phyloP scores from a whole-genome alignment of 2,797 vertebrate genomes.

The Monodelphis domestica region DNA sequence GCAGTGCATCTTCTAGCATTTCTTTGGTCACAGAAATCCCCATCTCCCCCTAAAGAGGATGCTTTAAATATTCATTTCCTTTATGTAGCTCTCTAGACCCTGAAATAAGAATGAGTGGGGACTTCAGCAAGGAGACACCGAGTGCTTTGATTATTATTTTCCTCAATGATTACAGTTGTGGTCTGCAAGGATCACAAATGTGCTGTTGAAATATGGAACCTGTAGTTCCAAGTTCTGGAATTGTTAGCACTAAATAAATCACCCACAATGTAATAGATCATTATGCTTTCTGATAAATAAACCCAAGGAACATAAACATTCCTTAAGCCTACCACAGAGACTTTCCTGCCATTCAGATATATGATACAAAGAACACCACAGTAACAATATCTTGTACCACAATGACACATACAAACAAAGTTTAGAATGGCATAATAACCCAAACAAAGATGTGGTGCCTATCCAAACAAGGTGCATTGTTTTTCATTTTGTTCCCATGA shows the following conservation, averaged over 20 bases:
- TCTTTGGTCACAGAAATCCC: not conserved
- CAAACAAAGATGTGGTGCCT: conserved; percentile 58
- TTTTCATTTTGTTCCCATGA: conserved; percentile 55
- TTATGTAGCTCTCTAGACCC: not conserved
- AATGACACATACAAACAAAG: conserved; percentile 8
- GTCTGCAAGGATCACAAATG: conserved; percentile 35
- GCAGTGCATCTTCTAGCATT: not conserved
- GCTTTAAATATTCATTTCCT: not conserved
- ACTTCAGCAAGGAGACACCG: not conserved
- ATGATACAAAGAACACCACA: not conserved
- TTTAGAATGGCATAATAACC: conserved; percentile 19
- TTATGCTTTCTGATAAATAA: conserved; percentile 49
- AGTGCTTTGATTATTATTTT: not conserved
- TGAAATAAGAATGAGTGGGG: not conserved
- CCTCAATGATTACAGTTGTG: not conserved
- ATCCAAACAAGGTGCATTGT: conserved; percentile 34
- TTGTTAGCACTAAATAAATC: conserved; percentile 15
- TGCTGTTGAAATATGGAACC: conserved; percentile 58
- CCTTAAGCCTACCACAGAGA: conserved; percentile 31
- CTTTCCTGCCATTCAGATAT: not conserved
- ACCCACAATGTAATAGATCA: not conserved
- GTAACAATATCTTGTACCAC: not conserved
- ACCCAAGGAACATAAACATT: conserved; percentile 8
- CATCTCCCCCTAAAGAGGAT: not conserved
- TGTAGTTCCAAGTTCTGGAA: conserved; percentile 44